Base-by-base conservation (phyloP, 2,888 invertebrate genomes). In the Oscheius myriophilus region DNA sequence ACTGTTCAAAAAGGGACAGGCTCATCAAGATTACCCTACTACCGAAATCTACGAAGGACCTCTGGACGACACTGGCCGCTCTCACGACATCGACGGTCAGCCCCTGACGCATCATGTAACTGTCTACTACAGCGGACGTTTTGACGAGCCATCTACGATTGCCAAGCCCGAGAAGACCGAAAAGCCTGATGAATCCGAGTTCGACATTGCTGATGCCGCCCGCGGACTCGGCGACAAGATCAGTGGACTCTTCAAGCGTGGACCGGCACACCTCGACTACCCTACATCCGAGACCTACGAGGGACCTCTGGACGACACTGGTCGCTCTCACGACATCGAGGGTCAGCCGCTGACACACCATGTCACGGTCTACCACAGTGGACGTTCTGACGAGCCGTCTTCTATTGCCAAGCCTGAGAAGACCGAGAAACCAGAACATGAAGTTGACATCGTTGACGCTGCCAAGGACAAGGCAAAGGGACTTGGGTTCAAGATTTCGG, bases 21-120 rank as follows among this genome's bases (percentile, higher is more conserved):
- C 79, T 46, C 73, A 78, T 46, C 73, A 64, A 18, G 80, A 79
- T 59, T 81, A 81, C 58, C 80, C 80, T n/a, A 52, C 61, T 54
- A 18, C 33, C 55, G 55, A 55, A 16, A 39, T 33, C 55, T 76
- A 65, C 64, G 71, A 64, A 26, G 75, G 75, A 23, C 71, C 75
- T 6, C 14, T 75, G 39, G 69, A 66, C 16, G 49, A 26, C 54
- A 69, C 69, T 18, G 42, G 39, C 7, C 45, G 66, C 39, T 26
- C 43, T 25, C 14, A 21, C 51, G 66, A 69, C 18, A 52, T 75
- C 18, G 71, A 75, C 9, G 73, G 62, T 11, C 25, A 64, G 12
- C 73, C 75, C 14, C 51, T 74, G 12, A 51, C 59, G 33, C 54
- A 62, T 39, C 75, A 79, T 43, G 75, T 74, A 23, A 41, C 67